phyloP scores from a whole-genome alignment of 2,797 vertebrate species.

The Corythornis leucogaster region DNA sequence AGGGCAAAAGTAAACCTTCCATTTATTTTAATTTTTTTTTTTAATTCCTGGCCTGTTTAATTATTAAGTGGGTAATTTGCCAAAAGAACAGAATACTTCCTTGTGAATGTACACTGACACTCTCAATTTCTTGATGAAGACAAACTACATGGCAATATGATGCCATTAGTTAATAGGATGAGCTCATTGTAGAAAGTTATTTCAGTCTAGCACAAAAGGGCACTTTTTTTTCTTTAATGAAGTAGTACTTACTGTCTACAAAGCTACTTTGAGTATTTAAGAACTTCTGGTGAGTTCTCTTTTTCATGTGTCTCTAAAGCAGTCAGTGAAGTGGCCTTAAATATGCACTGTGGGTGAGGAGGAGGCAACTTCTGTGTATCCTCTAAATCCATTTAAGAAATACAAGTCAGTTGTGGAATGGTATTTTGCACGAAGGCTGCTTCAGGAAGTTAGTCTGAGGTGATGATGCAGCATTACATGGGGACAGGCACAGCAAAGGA shows the following conservation, averaged over 20 bases:
- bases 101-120: not conserved
- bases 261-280: not conserved
- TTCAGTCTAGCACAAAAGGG: not conserved
- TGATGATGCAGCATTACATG: accelerated
- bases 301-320: not conserved
- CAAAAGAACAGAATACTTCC: not conserved
- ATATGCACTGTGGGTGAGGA: not conserved
- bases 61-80: not conserved
- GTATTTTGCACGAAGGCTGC: not conserved
- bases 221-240: not conserved
- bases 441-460: not conserved
- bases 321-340: not conserved
- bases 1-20: not conserved
- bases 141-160: not conserved
- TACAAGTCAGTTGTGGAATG: not conserved
- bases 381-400: not conserved
- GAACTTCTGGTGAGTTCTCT: not conserved
- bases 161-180: not conserved
- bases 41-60: not conserved
- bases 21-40: not conserved
- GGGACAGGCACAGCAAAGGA: not conserved
- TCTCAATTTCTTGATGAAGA: not conserved
- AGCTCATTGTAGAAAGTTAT: not conserved
- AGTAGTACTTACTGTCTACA: not conserved
- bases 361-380: not conserved